A percentile compares a stretch with the other conserved stretches of the same genome.
These are phyloP conservation scores for Bubalus kerabau DNA, from an alignment of 2,113 vertebrate species.

Conservation along the genomic window DNA sequence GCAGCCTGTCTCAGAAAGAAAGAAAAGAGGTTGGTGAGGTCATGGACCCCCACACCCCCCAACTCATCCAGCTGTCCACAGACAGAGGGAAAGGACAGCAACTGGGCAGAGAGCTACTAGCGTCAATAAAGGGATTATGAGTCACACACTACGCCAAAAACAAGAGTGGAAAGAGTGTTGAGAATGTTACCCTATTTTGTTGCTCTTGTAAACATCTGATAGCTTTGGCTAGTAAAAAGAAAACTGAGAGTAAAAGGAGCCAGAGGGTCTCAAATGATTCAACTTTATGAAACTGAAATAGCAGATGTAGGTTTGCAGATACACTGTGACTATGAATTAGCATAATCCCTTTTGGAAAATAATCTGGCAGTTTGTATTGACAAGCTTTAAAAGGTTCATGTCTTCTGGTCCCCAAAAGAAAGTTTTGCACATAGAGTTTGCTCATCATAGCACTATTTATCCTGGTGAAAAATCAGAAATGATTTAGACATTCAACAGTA, in stretches of 20 bases:
- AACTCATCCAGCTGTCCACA: background rate
- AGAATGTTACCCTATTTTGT: background rate
- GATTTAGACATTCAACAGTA: background rate
- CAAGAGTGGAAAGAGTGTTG: background rate
- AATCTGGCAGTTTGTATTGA: background rate
- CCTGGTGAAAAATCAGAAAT: background rate
- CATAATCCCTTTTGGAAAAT: background rate
- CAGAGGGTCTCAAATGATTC: background rate
- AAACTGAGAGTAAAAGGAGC: background rate
- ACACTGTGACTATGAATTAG: background rate
- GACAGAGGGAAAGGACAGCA: background rate
- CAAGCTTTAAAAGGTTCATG: background rate
- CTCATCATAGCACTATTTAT: background rate
- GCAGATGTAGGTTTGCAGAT: background rate
- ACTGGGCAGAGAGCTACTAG: background rate
- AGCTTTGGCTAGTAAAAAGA: background rate
- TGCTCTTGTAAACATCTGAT: background rate
- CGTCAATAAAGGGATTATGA: background rate
- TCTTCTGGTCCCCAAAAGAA: background rate
- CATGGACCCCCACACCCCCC: rapidly evolving
- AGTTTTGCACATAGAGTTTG: background rate
- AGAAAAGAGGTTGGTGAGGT: background rate
- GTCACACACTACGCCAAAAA: background rate
- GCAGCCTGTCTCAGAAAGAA: background rate
- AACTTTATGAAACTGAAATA: background rate